phyloP scores from a whole-genome alignment of 2,888 invertebrate genomes.

The Lucinisca nassula region DNA sequence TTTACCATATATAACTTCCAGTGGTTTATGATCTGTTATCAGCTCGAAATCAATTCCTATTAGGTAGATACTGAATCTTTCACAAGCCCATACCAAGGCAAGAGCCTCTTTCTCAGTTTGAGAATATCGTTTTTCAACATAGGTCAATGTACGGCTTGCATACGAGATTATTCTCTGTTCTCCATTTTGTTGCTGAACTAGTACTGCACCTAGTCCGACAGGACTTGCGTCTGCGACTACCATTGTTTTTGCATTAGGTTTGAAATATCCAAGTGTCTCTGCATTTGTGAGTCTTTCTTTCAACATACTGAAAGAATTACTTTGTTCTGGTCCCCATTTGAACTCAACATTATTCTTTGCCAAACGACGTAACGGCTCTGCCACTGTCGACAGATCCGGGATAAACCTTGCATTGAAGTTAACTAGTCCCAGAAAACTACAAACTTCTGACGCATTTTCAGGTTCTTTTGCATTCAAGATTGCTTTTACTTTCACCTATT shows the following conservation, averaged over 20 bases:
- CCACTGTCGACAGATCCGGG: no score
- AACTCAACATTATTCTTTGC: no score
- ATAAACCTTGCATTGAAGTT: constrained; percentile 30
- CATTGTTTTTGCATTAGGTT: constrained; percentile 1
- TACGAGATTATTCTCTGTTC: no score
- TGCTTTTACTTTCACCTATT: constrained; percentile 45
- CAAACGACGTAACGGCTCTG: no score
- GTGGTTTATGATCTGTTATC: no score
- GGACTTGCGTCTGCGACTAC: constrained; percentile 58
- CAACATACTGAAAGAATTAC: constrained; percentile 20
- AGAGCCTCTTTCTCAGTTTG: constrained; percentile 67
- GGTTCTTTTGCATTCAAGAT: constrained; percentile 35
- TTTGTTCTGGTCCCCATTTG: background rate
- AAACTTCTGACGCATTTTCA: no score
- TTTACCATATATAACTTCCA: no score
- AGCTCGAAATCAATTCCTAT: no score
- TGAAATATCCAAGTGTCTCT: constrained; percentile 36
- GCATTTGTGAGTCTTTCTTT: constrained; percentile 29
- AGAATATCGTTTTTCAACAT: constrained; percentile 57
- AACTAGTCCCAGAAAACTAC: constrained; percentile 25
- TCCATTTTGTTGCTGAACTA: no score
- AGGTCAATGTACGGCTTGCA: no score
- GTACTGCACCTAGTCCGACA: no score
- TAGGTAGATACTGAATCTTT: no score
- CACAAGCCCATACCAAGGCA: constrained; percentile 72